Evolutionary conservation across 2,888 invertebrate species (phyloP).

Genomic region (Phaedon cochleariae): DNA sequence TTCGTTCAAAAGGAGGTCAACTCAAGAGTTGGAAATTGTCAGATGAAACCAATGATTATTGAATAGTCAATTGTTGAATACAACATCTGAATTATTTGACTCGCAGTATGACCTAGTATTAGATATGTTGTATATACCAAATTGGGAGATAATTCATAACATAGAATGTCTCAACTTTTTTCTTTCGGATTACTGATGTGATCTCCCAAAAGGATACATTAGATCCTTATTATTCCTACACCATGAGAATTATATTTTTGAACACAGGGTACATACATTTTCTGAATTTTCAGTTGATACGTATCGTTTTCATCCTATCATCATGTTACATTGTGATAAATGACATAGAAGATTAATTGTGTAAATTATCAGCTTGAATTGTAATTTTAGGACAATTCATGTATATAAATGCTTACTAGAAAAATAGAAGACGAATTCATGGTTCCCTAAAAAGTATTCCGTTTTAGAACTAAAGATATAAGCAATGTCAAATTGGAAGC

Average conservation of each 20-base stretch:
- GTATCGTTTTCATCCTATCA: conserved; percentile 3
- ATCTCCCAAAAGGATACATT: not conserved
- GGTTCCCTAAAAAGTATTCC: not conserved
- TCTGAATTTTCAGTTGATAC: not conserved
- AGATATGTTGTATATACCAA: not conserved
- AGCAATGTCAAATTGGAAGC: not conserved
- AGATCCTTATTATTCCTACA: conserved; percentile 11
- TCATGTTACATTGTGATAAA: conserved; percentile 14
- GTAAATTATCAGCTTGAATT: conserved; percentile 1
- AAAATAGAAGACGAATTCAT: not conserved
- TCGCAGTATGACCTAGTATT: not conserved
- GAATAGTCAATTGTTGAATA: not conserved
- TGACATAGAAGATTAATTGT: conserved; percentile 1
- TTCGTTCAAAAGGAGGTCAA: conserved; percentile 33
- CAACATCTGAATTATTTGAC: not conserved
- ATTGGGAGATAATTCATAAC: not conserved
- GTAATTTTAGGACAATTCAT: not conserved
- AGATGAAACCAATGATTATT: conserved; percentile 27
- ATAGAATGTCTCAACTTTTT: not conserved
- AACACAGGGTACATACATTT: conserved; percentile 31
- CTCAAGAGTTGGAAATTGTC: conserved; percentile 43
- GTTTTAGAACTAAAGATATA: not conserved
- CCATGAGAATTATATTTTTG: conserved; percentile 19
- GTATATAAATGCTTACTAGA: not conserved
- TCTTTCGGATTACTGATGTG: not conserved